A percentile compares a stretch with the other conserved stretches of the same genome.
These are phyloP conservation scores for Volucella zonaria DNA, from an alignment of 2,888 invertebrate species.

Conservation along the genomic window DNA sequence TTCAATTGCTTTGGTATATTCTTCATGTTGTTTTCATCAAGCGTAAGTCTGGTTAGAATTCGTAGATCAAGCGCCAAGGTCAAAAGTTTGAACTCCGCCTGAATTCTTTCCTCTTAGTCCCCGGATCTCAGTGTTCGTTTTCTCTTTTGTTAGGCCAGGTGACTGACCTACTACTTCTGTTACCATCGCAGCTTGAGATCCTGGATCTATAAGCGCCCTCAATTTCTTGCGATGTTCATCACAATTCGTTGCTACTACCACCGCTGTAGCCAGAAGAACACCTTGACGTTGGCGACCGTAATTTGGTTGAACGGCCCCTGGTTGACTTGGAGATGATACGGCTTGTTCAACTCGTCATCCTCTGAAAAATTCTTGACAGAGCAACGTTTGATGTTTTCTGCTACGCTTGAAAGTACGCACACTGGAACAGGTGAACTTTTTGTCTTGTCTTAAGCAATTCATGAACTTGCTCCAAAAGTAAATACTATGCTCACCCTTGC, in stretches of 20 bases:
- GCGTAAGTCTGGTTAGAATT: no score
- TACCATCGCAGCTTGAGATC: background rate
- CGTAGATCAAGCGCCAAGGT: background rate
- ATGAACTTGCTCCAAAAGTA: no score
- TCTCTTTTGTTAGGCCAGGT: no score
- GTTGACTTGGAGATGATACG: background rate
- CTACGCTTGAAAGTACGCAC: background rate
- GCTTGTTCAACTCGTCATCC: background rate
- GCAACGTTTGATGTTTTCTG: background rate
- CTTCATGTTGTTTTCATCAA: no score
- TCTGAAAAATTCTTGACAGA: background rate
- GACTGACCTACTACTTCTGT: background rate
- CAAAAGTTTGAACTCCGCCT: background rate
- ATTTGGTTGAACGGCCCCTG: background rate
- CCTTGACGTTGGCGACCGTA: background rate
- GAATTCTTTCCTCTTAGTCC: background rate
- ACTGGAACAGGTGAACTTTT: background rate
- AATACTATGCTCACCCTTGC: no score
- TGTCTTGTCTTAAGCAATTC: background rate
- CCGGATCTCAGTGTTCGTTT: no score
- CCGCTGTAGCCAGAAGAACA: background rate
- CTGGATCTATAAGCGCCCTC: background rate
- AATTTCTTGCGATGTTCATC: background rate
- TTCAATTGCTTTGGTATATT: no score
- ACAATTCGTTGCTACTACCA: background rate